Evolutionary conservation across 2,113 vertebrate species (phyloP).

Genomic region (Podocnemis expansa): DNA sequence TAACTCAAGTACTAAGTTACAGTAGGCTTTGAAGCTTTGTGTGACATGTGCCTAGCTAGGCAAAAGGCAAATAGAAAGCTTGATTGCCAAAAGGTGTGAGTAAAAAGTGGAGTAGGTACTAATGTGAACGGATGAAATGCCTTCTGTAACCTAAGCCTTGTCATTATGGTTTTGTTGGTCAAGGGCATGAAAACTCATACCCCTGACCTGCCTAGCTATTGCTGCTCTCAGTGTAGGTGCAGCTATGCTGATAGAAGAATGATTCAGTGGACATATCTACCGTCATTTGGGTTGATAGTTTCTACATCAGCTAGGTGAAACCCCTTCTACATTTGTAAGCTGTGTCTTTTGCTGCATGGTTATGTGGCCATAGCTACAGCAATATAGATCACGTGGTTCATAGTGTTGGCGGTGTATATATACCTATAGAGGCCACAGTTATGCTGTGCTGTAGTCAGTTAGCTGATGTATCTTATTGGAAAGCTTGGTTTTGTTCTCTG

Average conservation of each 20-base stretch:
- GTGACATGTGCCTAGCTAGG: background rate
- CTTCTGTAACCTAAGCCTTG: background rate
- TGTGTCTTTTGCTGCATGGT: background rate
- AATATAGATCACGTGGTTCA: too few relatives aligned
- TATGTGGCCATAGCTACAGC: background rate
- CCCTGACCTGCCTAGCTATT: background rate
- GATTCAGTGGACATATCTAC: background rate
- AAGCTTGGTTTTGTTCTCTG: background rate
- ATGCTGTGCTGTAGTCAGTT: background rate
- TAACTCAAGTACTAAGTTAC: background rate
- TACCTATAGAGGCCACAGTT: background rate
- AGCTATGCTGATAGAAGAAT: background rate
- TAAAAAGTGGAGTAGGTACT: background rate
- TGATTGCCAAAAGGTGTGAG: rapidly evolving
- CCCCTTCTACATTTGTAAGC: background rate
- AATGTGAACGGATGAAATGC: background rate
- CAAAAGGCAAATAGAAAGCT: background rate
- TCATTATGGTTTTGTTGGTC: background rate
- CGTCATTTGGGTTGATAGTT: background rate
- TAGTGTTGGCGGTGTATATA: too few relatives aligned
- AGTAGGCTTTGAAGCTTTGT: background rate
- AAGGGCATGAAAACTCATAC: background rate
- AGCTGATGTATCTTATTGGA: background rate
- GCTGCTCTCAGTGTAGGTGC: background rate
- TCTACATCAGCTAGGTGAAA: background rate